Percentiles rank a stretch among this genome's conserved stretches.
Conservation (phyloP, 2,797 vertebrate species). For the Alectoris magna region DNA sequence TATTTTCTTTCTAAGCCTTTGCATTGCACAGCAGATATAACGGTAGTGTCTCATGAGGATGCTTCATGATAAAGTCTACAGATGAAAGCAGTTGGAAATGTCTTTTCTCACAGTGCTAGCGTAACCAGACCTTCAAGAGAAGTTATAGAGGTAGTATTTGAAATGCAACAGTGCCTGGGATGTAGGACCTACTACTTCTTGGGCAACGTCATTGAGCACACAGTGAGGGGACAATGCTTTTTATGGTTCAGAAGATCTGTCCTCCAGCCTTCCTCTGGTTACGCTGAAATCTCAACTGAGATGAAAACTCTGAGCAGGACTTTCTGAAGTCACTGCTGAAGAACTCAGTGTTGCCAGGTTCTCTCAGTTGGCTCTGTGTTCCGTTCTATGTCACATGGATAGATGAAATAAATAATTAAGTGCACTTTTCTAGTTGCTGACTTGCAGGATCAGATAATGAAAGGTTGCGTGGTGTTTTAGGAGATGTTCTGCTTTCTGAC, state of each 20-base stretch:
- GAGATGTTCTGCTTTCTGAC: background rate
- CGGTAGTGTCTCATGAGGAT: background rate
- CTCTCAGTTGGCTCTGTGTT: background rate
- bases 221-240: background rate
- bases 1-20: slow-evolving; percentile 5
- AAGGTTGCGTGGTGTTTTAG: background rate
- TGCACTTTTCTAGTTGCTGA: background rate
- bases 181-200: background rate
- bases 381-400: background rate
- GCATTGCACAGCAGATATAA: background rate
- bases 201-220: background rate
- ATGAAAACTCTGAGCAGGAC: background rate
- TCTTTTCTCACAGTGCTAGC: background rate
- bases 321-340: background rate
- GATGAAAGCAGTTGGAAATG: background rate
- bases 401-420: background rate
- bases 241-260: background rate
- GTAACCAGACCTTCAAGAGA: background rate
- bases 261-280: background rate
- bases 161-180: background rate
- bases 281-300: background rate
- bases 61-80: background rate
- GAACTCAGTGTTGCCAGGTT: background rate
- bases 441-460: background rate
- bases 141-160: background rate